Base-by-base conservation (phyloP, 1,140 invertebrate species). In the Rhopalosiphum padi region DNA sequence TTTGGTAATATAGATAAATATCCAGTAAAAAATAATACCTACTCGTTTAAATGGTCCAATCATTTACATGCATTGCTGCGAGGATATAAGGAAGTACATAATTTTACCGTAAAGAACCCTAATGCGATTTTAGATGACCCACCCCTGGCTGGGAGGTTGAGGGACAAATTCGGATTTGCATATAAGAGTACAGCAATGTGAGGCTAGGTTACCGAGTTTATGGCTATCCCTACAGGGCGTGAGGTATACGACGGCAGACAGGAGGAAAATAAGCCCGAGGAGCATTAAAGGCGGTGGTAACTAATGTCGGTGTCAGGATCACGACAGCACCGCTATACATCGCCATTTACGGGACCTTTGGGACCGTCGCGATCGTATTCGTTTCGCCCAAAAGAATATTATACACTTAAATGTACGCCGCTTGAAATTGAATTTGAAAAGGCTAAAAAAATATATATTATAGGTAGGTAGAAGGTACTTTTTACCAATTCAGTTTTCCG, bases 311-410 rank as follows among this genome's bases (percentile, higher is more conserved):
- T 92, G 91, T 92, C 91, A 92, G 91, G 91, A 92, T 83, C 68
- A 51, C 91, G 82, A 85, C 82, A 35, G 91, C 35, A 86, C 82
- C 91, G 82, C 82, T 86, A 93, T 93, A 93, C 91, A 93, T 93
- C 91, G 91, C 82, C 91, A 85, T 93, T 93, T 93, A 93, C 91
- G 91, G 91, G 91, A 93, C 91, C 91, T 93, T 55, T 93, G 91
- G 91, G 91, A 93, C 77, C 82, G 77, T 51, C 48, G 91, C 82
- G 82, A 55, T 85, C 91, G 91, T 92, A 85, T 85, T 92, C 91
- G 77, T 68, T 55, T 93, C 91, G 77, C 91, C 91, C 82, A 55
- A 93, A 93, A 93, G 91, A 86, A 93, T 93, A 93, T 93, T 93
- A 93, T 93, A 93, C 91, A 92, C 91, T 92, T 92, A 85, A 92